phyloP scores from a whole-genome alignment of 2,888 invertebrate species.

The Drosophila anomalata region DNA sequence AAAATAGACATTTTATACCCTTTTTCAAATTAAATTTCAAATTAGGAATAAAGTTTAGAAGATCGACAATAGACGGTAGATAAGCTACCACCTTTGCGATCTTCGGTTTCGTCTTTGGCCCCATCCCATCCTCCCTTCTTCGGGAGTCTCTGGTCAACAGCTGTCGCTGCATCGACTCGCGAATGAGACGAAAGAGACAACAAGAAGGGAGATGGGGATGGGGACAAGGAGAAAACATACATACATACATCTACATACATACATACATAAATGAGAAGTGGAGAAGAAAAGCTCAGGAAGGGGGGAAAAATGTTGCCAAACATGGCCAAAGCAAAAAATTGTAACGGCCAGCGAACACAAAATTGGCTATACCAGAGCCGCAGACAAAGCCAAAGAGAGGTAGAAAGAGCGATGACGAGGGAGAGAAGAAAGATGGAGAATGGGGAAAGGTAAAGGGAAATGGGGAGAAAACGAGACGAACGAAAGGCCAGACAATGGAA shows the following conservation, averaged over 20 bases:
- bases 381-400: neutral
- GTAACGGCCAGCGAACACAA: constrained; percentile 45
- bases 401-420: constrained; percentile 16
- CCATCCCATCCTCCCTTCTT: constrained; percentile 2
- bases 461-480: constrained; percentile 16
- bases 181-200: neutral
- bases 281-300: neutral
- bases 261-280: constrained; percentile 20
- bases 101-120: neutral
- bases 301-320: constrained; percentile 56
- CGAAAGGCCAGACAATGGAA: constrained; percentile 37
- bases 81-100: too few relatives aligned
- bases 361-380: constrained; percentile 36
- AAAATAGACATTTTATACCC: too few relatives aligned
- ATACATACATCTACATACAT: neutral
- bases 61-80: too few relatives aligned
- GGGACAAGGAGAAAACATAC: neutral
- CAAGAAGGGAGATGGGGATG: neutral
- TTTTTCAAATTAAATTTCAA: too few relatives aligned
- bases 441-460: constrained; percentile 8
- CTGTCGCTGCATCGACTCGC: constrained; percentile 26
- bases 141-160: constrained; percentile 22
- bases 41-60: too few relatives aligned
- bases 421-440: constrained; percentile 2
- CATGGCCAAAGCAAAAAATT: constrained; percentile 47